A percentile compares a stretch with the other conserved stretches of the same genome.
phyloP scores from a whole-genome alignment of 1,140 invertebrate genomes.

The Cydia amplana region DNA sequence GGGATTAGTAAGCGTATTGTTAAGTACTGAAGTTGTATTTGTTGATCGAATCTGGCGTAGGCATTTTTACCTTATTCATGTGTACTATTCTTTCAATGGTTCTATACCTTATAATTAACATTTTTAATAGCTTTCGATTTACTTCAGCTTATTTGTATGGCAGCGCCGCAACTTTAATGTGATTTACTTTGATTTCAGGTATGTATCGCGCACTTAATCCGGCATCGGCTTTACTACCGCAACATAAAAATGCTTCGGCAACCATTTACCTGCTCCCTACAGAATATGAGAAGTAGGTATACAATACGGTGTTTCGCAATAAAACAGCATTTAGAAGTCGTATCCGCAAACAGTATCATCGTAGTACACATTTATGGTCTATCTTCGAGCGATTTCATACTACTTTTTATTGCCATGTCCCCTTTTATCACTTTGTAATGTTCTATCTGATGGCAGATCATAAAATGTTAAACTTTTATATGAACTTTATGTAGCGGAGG shows the following conservation, averaged over 20 bases:
- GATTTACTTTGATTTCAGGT: conserved; percentile 1
- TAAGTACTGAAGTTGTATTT: too few species aligned
- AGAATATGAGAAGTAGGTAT: background rate
- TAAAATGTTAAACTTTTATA: conserved; percentile 16
- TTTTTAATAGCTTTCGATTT: background rate
- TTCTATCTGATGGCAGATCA: background rate
- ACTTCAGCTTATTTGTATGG: conserved; percentile 38
- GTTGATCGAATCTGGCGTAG: too few species aligned
- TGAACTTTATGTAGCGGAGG: background rate
- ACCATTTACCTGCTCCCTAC: background rate
- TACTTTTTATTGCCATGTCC: background rate
- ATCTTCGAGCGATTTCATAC: background rate
- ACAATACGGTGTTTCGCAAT: background rate
- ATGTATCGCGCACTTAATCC: background rate
- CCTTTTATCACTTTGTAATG: conserved; percentile 25
- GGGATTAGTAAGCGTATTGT: background rate
- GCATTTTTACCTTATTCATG: too few species aligned
- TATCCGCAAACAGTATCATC: background rate
- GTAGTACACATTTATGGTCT: background rate
- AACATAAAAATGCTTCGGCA: background rate
- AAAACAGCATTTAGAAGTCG: background rate
- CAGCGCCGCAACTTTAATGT: conserved; percentile 34
- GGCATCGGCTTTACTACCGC: background rate
- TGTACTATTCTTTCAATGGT: too few species aligned
- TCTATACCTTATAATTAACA: too few species aligned